These are phyloP conservation scores for Epiblema foenella DNA, from an alignment of 2,888 invertebrate species.

Conservation along the genomic window DNA sequence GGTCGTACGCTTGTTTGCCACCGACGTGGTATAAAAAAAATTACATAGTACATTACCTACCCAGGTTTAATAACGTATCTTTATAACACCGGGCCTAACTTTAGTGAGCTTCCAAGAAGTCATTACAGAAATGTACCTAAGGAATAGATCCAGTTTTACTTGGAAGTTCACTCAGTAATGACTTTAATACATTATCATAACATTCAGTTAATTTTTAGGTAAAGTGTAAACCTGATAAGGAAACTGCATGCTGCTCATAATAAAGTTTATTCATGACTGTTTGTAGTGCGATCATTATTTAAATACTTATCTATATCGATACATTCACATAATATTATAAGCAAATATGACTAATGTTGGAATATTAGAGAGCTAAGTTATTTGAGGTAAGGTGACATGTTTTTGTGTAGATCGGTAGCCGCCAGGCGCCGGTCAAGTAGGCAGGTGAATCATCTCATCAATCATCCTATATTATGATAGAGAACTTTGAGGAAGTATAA, in stretches of 20 bases:
- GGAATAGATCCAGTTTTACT: slow-evolving; percentile 23
- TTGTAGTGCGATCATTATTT: slow-evolving; percentile 14
- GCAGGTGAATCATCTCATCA: no score
- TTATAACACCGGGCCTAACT: neutral
- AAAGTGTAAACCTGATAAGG: slow-evolving; percentile 29
- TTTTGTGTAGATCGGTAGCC: neutral
- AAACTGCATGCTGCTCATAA: slow-evolving; percentile 16
- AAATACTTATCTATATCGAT: slow-evolving; percentile 11
- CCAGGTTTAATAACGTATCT: neutral
- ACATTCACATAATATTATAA: neutral
- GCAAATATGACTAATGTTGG: neutral
- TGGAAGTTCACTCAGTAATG: slow-evolving; percentile 18
- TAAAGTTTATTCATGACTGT: slow-evolving; percentile 10
- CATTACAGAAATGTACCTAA: neutral
- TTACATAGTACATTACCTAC: no score
- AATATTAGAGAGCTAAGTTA: neutral
- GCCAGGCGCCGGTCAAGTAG: no score
- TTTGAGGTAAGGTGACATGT: neutral
- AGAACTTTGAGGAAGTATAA: no score
- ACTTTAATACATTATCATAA: slow-evolving; percentile 10
- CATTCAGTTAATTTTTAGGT: slow-evolving; percentile 19
- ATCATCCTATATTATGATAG: no score
- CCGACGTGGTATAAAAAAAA: no score
- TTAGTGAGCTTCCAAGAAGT: slow-evolving; percentile 2
- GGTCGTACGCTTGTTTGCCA: no score